Percentiles rank a stretch among this genome's conserved stretches.
phyloP scores from a whole-genome alignment of 2,888 invertebrate genomes.

The Odontomyia ornata region DNA sequence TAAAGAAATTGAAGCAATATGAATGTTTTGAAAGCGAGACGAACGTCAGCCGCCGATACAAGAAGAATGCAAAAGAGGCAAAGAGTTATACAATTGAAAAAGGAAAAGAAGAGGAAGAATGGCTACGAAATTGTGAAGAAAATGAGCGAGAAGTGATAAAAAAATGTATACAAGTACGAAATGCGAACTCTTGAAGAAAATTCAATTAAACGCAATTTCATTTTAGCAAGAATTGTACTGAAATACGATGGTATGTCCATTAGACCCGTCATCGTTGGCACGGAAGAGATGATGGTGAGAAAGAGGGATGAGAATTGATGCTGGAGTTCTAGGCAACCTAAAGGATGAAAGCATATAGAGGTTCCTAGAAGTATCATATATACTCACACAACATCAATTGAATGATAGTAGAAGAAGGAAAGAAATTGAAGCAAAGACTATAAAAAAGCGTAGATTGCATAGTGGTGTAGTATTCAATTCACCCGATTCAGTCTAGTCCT shows the following conservation, averaged over 20 bases:
- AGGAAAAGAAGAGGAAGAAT: background rate
- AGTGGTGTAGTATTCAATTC: background rate
- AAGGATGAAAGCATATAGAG: background rate
- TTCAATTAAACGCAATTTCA: constrained; percentile 44
- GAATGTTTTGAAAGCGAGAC: background rate
- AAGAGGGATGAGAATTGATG: background rate
- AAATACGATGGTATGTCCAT: constrained; percentile 18
- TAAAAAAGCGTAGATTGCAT: background rate
- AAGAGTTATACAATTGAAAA: background rate
- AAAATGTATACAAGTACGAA: constrained; percentile 1
- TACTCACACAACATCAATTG: background rate
- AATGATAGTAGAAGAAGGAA: background rate
- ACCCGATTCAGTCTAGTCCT: no score
- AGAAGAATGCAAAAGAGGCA: background rate
- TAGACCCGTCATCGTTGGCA: background rate
- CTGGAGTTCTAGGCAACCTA: background rate
- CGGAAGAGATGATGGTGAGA: background rate
- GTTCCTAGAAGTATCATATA: background rate
- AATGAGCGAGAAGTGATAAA: constrained; percentile 25
- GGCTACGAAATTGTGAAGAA: constrained; percentile 18
- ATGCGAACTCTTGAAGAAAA: constrained; percentile 36
- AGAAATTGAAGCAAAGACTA: background rate
- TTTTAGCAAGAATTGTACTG: constrained; percentile 34
- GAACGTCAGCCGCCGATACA: constrained; percentile 22
- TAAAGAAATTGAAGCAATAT: constrained; percentile 42